A percentile compares a stretch with the other conserved stretches of the same genome.
These are phyloP conservation scores for Sebastes hopkinsi DNA, from an alignment of 2,797 vertebrate genomes.

Conservation along the genomic window DNA sequence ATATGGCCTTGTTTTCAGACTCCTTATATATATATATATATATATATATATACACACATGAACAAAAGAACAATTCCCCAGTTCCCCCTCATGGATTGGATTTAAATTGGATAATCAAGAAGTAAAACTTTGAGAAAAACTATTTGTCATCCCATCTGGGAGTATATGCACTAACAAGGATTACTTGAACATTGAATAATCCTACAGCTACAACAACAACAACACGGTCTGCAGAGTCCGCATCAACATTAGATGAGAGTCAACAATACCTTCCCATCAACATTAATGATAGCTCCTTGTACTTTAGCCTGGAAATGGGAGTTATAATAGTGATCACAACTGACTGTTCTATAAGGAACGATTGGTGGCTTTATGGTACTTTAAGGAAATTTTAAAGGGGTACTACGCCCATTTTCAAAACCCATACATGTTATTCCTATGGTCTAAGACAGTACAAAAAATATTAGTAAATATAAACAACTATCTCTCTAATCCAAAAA, in stretches of 20 bases:
- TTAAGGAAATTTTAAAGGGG: background rate
- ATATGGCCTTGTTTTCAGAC: conserved; percentile 8
- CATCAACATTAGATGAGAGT: conserved; percentile 2
- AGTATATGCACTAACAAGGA: background rate
- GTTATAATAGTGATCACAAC: background rate
- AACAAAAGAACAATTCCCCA: background rate
- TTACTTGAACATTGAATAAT: background rate
- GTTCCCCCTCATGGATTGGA: background rate
- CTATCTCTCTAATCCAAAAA: no score
- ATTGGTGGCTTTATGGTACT: background rate
- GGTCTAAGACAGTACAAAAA: no score
- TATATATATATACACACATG: no score
- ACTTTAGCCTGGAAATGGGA: background rate
- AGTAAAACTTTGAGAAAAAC: background rate
- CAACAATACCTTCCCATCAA: background rate
- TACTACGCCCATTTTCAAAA: no score
- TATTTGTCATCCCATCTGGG: background rate
- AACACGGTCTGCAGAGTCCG: background rate
- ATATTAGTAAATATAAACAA: no score
- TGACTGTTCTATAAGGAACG: background rate
- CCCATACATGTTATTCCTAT: no score
- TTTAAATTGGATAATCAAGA: conserved; percentile 6
- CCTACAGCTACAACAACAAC: conserved; percentile 1
- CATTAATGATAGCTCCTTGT: background rate
- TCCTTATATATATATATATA: background rate